These are phyloP conservation scores for Synanthedon myopaeformis DNA, from an alignment of 2,888 invertebrate genomes.

Conservation along the genomic window DNA sequence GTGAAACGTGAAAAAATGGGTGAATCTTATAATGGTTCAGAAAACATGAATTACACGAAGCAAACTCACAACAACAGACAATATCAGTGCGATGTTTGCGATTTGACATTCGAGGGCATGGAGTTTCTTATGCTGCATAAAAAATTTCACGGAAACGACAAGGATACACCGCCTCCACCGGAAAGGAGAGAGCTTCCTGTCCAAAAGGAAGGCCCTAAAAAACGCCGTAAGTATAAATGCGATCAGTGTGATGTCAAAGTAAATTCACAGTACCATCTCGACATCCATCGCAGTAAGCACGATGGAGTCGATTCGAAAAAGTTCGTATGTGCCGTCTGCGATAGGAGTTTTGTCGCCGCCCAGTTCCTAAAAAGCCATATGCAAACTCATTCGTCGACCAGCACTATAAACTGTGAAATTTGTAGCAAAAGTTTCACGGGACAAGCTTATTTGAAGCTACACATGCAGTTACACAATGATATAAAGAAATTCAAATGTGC, in stretches of 20 bases:
- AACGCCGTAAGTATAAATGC: slow-evolving; percentile 56
- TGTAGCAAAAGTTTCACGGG: slow-evolving; percentile 58
- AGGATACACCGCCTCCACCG: slow-evolving; percentile 34
- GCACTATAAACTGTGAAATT: slow-evolving; percentile 60
- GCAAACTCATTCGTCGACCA: slow-evolving; percentile 55
- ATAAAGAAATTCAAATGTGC: slow-evolving; percentile 62
- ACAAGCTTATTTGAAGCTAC: slow-evolving; percentile 57
- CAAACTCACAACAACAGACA: slow-evolving; percentile 31
- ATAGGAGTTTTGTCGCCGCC: slow-evolving; percentile 58
- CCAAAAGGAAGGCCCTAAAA: slow-evolving; percentile 45
- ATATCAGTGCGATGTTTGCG: slow-evolving; percentile 56
- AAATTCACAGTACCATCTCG: slow-evolving; percentile 59
- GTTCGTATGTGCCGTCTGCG: slow-evolving; percentile 56
- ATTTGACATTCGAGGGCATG: slow-evolving; percentile 56
- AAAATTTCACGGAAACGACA: slow-evolving; percentile 59
- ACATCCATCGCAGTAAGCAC: slow-evolving; percentile 60
- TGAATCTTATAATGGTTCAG: slow-evolving; percentile 44
- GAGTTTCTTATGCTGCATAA: slow-evolving; percentile 58
- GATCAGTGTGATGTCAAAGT: slow-evolving; percentile 63
- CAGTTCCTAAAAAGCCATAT: slow-evolving; percentile 63
- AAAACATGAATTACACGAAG: slow-evolving; percentile 39
- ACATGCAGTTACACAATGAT: slow-evolving; percentile 63
- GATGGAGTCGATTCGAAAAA: slow-evolving; percentile 55
- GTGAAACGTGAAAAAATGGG: slow-evolving; percentile 64
- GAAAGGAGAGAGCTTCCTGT: slow-evolving; percentile 32